phyloP scores from a whole-genome alignment of 1,140 invertebrate genomes.

The Drosophila jambulina region DNA sequence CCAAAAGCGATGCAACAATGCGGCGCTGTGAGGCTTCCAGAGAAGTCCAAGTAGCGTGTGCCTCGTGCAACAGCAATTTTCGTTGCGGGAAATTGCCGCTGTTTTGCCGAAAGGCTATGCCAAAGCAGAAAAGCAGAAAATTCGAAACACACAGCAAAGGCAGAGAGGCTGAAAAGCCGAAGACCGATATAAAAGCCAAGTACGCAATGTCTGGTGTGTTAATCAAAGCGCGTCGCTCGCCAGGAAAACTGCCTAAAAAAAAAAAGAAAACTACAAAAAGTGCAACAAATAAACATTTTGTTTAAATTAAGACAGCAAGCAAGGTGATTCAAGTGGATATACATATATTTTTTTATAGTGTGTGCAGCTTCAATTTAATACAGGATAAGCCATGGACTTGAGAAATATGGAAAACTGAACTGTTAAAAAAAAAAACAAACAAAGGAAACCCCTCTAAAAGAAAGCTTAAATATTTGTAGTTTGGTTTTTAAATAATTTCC shows the following conservation, averaged over 20 bases:
- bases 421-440: not conserved
- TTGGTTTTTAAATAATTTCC: not conserved
- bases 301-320: slow-evolving; percentile 1
- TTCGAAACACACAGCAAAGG: not conserved
- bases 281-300: too few species aligned
- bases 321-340: slow-evolving; percentile 48
- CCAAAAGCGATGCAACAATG: slow-evolving; percentile 44
- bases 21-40: slow-evolving; percentile 13
- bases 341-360: slow-evolving; percentile 2
- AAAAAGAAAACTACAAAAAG: slow-evolving; percentile 9
- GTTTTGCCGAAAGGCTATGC: not conserved
- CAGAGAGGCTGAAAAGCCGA: slow-evolving; percentile 6
- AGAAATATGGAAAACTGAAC: not conserved
- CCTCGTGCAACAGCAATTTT: slow-evolving; percentile 29
- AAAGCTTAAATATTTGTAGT: not conserved
- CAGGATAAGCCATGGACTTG: not conserved
- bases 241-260: slow-evolving; percentile 47
- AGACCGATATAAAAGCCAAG: slow-evolving; percentile 63
- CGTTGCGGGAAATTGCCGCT: slow-evolving; percentile 64
- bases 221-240: slow-evolving; percentile 77
- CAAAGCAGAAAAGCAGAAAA: slow-evolving; percentile 16
- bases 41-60: slow-evolving; percentile 28
- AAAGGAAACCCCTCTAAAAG: too few species aligned
- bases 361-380: not conserved
- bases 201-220: slow-evolving; percentile 43